A percentile compares a stretch with the other conserved stretches of the same genome.
Evolutionary conservation across 2,113 vertebrate species (phyloP).

Genomic region (Symphodus melops): DNA sequence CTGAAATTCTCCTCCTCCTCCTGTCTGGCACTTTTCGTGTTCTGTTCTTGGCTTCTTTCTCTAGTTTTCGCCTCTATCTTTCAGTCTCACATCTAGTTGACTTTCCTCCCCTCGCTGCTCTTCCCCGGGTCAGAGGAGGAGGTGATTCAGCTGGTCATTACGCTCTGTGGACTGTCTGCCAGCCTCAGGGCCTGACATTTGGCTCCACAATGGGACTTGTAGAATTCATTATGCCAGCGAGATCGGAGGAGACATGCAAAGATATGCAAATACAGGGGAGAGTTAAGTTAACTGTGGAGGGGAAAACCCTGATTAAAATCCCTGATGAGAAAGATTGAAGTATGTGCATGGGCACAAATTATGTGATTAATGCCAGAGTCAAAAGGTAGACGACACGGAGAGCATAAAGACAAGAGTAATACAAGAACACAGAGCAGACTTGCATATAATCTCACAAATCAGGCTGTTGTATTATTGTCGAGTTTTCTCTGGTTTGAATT

Average conservation of each 20-base stretch:
- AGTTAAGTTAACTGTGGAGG: neutral
- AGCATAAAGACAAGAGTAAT: neutral
- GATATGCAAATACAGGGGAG: slow-evolving; percentile 44
- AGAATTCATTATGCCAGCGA: slow-evolving; percentile 40
- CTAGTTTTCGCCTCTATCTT: neutral
- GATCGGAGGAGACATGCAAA: slow-evolving; percentile 8
- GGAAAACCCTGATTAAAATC: slow-evolving; percentile 23
- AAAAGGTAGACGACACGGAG: neutral
- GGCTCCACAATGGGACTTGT: slow-evolving; percentile 46
- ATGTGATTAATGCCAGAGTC: neutral
- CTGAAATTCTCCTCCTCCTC: neutral
- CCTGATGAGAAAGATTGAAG: neutral
- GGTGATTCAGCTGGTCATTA: slow-evolving; percentile 55
- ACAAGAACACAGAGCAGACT: neutral
- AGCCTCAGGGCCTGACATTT: slow-evolving; percentile 58
- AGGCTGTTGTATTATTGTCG: neutral
- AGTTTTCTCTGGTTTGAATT: neutral
- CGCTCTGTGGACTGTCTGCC: slow-evolving; percentile 35
- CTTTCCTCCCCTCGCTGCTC: slow-evolving; percentile 13
- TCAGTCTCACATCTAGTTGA: slow-evolving; percentile 3
- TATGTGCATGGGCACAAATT: neutral
- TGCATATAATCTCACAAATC: neutral
- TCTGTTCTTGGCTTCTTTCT: slow-evolving; percentile 4
- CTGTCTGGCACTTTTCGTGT: neutral
- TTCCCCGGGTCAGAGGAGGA: slow-evolving; percentile 18